Percentiles rank a stretch among this genome's conserved stretches.
phyloP scores from a whole-genome alignment of 2,888 invertebrate genomes.

The Pyrocoelia pectoralis region DNA sequence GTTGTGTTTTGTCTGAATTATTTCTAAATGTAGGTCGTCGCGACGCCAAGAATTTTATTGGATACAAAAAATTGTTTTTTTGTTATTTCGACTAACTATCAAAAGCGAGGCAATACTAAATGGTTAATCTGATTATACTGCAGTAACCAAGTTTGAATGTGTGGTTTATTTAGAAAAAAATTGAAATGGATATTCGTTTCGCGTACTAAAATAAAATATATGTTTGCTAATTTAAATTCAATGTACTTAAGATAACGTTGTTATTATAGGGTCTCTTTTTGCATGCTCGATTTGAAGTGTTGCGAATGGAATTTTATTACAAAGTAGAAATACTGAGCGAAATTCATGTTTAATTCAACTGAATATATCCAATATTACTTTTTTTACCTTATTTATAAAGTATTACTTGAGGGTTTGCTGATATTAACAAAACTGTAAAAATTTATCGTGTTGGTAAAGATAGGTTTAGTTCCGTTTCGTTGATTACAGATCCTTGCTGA shows the following conservation, averaged over 20 bases:
- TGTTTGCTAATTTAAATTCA: too few species aligned
- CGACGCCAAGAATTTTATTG: not conserved
- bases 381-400: not conserved
- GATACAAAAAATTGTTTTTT: not conserved
- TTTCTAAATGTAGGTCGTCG: not conserved
- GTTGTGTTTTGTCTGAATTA: not conserved
- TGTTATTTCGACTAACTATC: too few species aligned
- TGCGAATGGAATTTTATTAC: too few species aligned
- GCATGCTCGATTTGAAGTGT: too few species aligned
- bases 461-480: conserved; percentile 49
- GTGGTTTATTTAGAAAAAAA: too few species aligned
- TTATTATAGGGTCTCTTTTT: too few species aligned
- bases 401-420: not conserved
- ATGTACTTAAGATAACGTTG: too few species aligned
- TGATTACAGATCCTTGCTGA: conserved; percentile 50
- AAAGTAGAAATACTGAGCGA: not conserved
- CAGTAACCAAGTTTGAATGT: too few species aligned
- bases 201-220: too few species aligned
- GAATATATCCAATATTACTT: not conserved
- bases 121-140: too few species aligned
- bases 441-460: conserved; percentile 30
- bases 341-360: not conserved
- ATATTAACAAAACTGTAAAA: conserved; percentile 19
- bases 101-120: too few species aligned
- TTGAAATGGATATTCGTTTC: too few species aligned